Evolutionary conservation across 2,888 invertebrate species (phyloP), one percentile per base, ranked within the genome.

Genomic region (Limnephilus auricula): DNA sequence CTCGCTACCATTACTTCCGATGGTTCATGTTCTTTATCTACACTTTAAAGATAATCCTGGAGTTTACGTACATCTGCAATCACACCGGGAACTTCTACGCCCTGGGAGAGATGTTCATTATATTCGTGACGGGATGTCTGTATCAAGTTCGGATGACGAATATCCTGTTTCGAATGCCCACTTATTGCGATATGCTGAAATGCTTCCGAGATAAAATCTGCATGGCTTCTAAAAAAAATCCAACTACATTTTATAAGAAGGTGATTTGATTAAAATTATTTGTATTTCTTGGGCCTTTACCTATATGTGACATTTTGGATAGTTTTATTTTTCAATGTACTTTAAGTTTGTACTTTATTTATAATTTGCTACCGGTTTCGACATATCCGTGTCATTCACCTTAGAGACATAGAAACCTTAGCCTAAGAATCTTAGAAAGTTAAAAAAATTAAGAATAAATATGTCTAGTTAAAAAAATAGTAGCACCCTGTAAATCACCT

Each of bases 51-150:
- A 90, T 91, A 31, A 1, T 91, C 31, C 15, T 80, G 30, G 91
- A 91, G 37, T 34, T 90, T 18, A 10, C 65, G 12, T 90, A 92
- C 30, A 92, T 92, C 34, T 92, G 79, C n/a, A 50, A 37, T n/a
- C 86, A 90, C 31, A 65, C 88, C 10, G 90, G 87, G 15, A 79
- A 92, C 45, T n/a, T 90, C 30, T 89, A 78, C n/a, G 79, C 83
- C 18, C 25, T 89, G 30, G 92, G 90, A n/a, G 89, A 92, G 83
- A 90, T 92, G 90, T 92, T 90, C 34, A 88, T 92, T 37, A 34
- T 92, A 37, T 90, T 92, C 34, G 50, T 90, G 18, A 88, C 90
- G 15, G 90, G 90, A 4, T 2, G 78, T 12, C 25, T 79, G 32
- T 90, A 85, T 32, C 90, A 90, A 84, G 32, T 90, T 37, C 37